phyloP scores from a whole-genome alignment of 2,888 invertebrate species.

The Heterodera filipjevi region DNA sequence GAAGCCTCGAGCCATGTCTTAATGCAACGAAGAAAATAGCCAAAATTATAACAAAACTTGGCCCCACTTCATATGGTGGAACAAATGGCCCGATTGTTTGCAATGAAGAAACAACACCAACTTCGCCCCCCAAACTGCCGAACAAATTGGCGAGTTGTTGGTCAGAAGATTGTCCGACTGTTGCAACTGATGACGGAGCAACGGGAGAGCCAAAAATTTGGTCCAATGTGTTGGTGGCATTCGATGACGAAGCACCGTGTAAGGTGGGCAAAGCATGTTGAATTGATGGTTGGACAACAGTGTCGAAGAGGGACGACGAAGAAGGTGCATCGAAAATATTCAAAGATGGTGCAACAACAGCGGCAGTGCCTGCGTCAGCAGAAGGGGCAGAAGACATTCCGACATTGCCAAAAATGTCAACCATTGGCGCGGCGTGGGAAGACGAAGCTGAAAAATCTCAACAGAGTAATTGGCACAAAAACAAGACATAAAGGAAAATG shows the following conservation, averaged over 20 bases:
- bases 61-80: constrained; percentile 22
- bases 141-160: constrained; percentile 15
- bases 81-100: constrained; percentile 23
- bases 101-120: background rate
- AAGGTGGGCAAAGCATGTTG: background rate
- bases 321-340: constrained; percentile 38
- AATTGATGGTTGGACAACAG: background rate
- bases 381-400: background rate
- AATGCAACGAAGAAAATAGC: too few relatives aligned
- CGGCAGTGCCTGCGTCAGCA: background rate
- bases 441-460: constrained; percentile 1
- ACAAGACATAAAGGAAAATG: background rate
- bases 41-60: background rate
- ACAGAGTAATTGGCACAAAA: background rate
- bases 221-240: background rate
- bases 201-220: background rate
- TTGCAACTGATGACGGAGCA: constrained; percentile 30
- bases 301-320: constrained; percentile 60
- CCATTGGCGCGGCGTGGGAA: background rate
- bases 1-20: constrained; percentile 53
- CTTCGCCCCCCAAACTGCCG: constrained; percentile 10
- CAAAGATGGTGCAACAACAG: background rate
- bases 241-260: background rate
- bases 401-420: background rate
- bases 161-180: constrained; percentile 17